Percentiles rank a stretch among this genome's conserved stretches.
These are phyloP conservation scores for Hipposideros larvatus DNA, from an alignment of 2,797 vertebrate genomes.

Conservation along the genomic window DNA sequence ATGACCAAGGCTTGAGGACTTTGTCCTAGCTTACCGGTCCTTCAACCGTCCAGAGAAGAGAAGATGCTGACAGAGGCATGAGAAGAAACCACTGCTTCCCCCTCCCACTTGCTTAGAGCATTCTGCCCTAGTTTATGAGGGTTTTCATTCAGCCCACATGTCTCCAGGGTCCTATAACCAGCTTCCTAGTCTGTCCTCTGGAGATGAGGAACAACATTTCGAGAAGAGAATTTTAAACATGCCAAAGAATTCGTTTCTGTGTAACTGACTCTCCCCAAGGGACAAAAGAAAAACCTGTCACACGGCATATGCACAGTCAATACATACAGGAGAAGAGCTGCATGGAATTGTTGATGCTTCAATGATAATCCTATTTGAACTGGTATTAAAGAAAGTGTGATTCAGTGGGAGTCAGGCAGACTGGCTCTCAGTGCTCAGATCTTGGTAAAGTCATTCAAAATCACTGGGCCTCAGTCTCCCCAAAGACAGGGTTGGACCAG, in stretches of 20 bases:
- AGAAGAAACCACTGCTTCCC: neutral
- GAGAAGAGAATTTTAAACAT: constrained; percentile 33
- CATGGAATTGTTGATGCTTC: neutral
- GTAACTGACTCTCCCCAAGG: constrained; percentile 10
- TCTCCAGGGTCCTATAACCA: neutral
- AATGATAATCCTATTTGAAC: neutral
- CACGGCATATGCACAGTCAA: neutral
- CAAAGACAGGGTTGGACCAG: neutral
- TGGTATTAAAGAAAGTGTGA: neutral
- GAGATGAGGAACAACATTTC: constrained; percentile 43
- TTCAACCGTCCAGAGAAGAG: neutral
- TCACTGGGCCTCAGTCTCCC: neutral
- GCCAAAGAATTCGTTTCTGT: neutral
- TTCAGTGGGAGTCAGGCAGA: neutral
- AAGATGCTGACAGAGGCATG: neutral
- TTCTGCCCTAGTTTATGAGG: neutral
- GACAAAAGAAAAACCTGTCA: constrained; percentile 2
- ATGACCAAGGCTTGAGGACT: neutral
- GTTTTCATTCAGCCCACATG: neutral
- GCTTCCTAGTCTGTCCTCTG: neutral
- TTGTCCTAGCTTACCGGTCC: neutral
- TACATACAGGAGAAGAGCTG: neutral
- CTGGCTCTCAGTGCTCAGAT: neutral
- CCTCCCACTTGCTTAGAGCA: neutral
- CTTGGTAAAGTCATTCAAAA: neutral